Evolutionary conservation across 2,797 vertebrate genomes (phyloP).

Genomic region (Falco naumanni): DNA sequence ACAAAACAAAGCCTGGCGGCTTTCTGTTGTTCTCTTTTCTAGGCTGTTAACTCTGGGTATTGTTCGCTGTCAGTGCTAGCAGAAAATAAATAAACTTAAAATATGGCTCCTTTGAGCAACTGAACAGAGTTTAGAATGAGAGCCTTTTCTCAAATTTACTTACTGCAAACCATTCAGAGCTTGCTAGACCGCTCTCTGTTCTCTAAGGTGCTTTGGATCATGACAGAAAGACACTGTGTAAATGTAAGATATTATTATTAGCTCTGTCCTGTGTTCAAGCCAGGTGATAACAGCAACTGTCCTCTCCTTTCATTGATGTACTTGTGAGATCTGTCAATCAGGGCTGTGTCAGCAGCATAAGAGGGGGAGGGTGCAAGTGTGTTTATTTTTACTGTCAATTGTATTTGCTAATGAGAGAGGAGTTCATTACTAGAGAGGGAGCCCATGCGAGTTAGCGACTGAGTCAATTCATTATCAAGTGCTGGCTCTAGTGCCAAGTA

Average conservation of each 20-base stretch:
- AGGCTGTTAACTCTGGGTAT: constrained; percentile 32
- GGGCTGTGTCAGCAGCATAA: constrained; percentile 45
- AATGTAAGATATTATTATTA: constrained; percentile 60
- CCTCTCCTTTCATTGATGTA: constrained; percentile 32
- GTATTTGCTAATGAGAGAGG: constrained; percentile 53
- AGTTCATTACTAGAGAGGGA: constrained; percentile 46
- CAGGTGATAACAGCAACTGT: constrained; percentile 11
- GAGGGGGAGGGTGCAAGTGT: constrained; percentile 20
- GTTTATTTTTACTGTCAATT: constrained; percentile 50
- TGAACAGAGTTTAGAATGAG: constrained; percentile 27
- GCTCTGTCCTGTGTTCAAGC: background rate
- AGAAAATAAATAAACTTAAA: constrained; percentile 57
- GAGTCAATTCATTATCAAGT: constrained; percentile 44
- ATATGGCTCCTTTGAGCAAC: constrained; percentile 14
- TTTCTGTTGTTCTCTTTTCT: constrained; percentile 50
- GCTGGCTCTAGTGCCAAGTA: constrained; percentile 1
- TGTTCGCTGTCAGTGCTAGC: constrained; percentile 21
- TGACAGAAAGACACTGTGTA: constrained; percentile 2
- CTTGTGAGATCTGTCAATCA: constrained; percentile 9
- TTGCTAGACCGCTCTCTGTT: background rate
- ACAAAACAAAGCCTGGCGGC: constrained; percentile 35
- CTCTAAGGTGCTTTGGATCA: background rate
- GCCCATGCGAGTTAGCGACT: constrained; percentile 17
- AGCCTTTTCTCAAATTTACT: constrained; percentile 29
- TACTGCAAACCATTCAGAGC: constrained; percentile 6